Conservation (phyloP, 2,797 vertebrate species). For the Enteromius afrohamiltoni region DNA sequence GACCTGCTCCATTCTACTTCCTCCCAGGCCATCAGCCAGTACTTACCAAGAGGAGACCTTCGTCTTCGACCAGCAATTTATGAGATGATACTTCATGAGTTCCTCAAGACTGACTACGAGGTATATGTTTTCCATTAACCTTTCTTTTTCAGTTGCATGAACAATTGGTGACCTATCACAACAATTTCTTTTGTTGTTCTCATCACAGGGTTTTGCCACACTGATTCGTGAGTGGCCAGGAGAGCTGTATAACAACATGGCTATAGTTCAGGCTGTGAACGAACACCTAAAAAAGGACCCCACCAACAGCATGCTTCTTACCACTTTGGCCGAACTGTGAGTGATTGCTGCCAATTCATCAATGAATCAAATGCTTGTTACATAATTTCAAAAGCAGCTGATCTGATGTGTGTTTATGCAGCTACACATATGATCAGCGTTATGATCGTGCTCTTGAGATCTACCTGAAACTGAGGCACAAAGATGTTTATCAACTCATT, state of each 20-base stretch:
- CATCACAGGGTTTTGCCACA: slow-evolving; percentile 89
- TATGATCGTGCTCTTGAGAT: slow-evolving; percentile 96
- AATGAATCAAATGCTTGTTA: neutral
- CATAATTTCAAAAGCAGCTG: neutral
- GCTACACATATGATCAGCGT: slow-evolving; percentile 96
- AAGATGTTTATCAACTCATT: slow-evolving; percentile 96
- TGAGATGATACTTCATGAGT: slow-evolving; percentile 98
- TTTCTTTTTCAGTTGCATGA: neutral
- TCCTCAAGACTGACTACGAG: slow-evolving; percentile 96
- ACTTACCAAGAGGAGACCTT: slow-evolving; percentile 93
- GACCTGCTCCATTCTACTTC: neutral
- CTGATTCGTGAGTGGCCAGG: slow-evolving; percentile 96
- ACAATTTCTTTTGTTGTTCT: slow-evolving; percentile 5
- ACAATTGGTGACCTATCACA: neutral
- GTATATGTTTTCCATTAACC: slow-evolving; percentile 66
- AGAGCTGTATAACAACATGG: slow-evolving; percentile 95
- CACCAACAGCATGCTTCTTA: slow-evolving; percentile 88
- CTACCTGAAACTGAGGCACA: slow-evolving; percentile 93
- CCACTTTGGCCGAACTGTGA: slow-evolving; percentile 94
- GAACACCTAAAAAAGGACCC: slow-evolving; percentile 92
- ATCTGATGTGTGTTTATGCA: slow-evolving; percentile 61
- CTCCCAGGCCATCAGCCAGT: slow-evolving; percentile 93
- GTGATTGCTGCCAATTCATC: slow-evolving; percentile 58
- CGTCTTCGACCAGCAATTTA: slow-evolving; percentile 95
- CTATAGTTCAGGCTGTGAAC: slow-evolving; percentile 92